Conservation (phyloP, 2,797 vertebrate genomes). For the Acestrorhynchus altus region DNA sequence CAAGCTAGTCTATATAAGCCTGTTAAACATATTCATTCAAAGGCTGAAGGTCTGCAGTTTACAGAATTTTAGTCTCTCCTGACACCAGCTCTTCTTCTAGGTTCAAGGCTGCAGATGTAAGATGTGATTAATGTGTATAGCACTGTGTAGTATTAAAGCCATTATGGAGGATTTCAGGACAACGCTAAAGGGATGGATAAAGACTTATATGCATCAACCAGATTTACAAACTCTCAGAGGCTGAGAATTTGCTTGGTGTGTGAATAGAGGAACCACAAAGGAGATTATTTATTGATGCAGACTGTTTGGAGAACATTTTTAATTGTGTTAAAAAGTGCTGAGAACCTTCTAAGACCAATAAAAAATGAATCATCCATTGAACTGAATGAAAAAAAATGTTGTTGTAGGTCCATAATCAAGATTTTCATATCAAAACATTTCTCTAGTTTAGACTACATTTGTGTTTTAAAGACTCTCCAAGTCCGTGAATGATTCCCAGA, state of each 20-base stretch:
- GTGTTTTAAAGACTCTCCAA: background rate
- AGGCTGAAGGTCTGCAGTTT: background rate
- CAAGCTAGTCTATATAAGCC: too few species aligned
- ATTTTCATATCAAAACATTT: background rate
- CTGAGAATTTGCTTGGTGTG: too few species aligned
- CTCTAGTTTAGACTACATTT: background rate
- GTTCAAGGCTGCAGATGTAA: background rate
- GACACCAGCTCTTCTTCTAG: background rate
- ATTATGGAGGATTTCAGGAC: background rate
- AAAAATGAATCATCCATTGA: too few species aligned
- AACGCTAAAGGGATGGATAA: background rate
- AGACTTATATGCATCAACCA: too few species aligned
- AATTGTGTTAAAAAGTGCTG: too few species aligned
- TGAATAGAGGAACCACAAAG: background rate
- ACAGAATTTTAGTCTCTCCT: background rate
- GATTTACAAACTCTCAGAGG: background rate
- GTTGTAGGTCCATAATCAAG: background rate
- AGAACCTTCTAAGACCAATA: too few species aligned
- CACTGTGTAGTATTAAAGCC: conserved; percentile 1
- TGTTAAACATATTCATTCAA: background rate
- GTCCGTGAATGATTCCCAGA: background rate
- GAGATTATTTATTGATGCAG: background rate
- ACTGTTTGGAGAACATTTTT: background rate
- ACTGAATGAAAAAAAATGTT: background rate
- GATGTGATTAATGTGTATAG: background rate